Conservation (phyloP, 1,140 invertebrate species). For the Oryzaephilus surinamensis region DNA sequence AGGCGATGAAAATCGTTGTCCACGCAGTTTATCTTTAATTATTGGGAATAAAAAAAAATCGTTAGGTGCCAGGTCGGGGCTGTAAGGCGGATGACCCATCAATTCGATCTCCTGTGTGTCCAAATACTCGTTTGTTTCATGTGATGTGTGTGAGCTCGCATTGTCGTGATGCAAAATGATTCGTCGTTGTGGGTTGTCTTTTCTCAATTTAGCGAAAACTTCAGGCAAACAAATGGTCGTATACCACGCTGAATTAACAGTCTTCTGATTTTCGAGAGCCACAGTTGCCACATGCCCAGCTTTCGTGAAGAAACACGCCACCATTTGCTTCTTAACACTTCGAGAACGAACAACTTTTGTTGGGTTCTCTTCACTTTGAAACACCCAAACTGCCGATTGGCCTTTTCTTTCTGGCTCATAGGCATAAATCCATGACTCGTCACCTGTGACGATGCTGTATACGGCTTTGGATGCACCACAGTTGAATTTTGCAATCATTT, state of each 20-base stretch:
- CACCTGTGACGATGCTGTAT: conserved; percentile 11
- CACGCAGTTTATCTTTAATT: conserved; percentile 26
- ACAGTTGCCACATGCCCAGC: conserved; percentile 9
- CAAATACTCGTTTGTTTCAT: conserved; percentile 7
- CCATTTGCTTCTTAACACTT: conserved; percentile 27
- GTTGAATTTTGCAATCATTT: conserved; percentile 17
- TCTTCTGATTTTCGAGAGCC: conserved; percentile 13
- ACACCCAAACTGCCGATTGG: conserved; percentile 3
- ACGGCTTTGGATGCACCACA: neutral
- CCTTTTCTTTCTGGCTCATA: neutral
- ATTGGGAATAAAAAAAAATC: conserved; percentile 34
- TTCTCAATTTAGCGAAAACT: conserved; percentile 6
- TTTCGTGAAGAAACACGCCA: conserved; percentile 19
- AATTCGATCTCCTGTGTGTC: conserved; percentile 11
- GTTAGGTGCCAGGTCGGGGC: conserved; percentile 31
- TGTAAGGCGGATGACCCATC: conserved; percentile 25
- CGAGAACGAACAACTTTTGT: conserved; percentile 27
- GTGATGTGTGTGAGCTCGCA: conserved; percentile 13
- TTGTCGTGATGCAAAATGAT: conserved; percentile 16
- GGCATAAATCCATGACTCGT: conserved; percentile 3
- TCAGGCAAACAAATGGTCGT: conserved; percentile 15
- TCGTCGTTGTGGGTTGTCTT: conserved; percentile 3
- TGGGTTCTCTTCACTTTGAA: conserved; percentile 29
- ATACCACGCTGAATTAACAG: conserved; percentile 17
- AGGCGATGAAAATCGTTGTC: conserved; percentile 23